These are phyloP conservation scores for Lasioglossum pauxillum DNA, from an alignment of 2,888 invertebrate genomes.

Conservation along the genomic window DNA sequence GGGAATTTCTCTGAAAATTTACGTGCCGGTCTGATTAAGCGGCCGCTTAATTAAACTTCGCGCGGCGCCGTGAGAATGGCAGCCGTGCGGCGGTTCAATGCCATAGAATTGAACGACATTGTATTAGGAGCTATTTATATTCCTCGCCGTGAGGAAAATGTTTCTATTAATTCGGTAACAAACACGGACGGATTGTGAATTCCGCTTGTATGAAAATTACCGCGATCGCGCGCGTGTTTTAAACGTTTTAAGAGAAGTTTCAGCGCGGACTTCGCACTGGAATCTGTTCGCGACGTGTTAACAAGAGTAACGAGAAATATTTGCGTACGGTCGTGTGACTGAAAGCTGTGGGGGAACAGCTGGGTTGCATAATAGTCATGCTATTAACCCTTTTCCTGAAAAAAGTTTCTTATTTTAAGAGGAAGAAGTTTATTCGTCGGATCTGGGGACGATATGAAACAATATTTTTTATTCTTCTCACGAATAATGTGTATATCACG, in stretches of 20 bases:
- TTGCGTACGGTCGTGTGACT: neutral
- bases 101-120: constrained; percentile 19
- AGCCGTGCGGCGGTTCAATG: constrained; percentile 24
- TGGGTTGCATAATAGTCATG: neutral
- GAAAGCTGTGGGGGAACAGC: neutral
- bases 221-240: neutral
- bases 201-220: neutral
- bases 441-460: neutral
- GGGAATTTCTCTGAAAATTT: constrained; percentile 59
- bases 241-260: neutral
- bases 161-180: constrained; percentile 35
- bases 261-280: neutral
- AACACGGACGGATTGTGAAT: constrained; percentile 6
- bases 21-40: constrained; percentile 58
- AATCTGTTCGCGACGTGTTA: neutral
- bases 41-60: constrained; percentile 65
- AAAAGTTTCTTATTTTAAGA: neutral
- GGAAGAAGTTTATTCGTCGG: too few relatives aligned
- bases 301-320: neutral
- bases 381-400: neutral
- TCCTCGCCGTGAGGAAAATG: constrained; percentile 10
- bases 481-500: neutral
- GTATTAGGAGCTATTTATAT: constrained; percentile 41
- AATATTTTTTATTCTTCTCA: neutral
- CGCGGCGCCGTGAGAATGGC: neutral